phyloP scores from a whole-genome alignment of 2,888 invertebrate genomes.

The Eupeodes latifasciatus region DNA sequence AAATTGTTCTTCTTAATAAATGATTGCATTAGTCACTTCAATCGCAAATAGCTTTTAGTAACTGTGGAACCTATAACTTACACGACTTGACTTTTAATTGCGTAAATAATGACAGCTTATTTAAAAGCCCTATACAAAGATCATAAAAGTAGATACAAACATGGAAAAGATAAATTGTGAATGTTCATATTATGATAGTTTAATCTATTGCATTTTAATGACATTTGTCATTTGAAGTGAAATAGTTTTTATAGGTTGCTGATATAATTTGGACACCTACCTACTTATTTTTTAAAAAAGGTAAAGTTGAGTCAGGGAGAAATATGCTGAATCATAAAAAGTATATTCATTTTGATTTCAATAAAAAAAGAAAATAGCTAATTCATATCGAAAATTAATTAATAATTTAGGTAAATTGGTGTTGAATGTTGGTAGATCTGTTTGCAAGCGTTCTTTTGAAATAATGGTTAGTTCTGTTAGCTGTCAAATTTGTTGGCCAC shows the following conservation, averaged over 20 bases:
- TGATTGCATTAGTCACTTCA: not conserved
- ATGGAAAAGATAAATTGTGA: not conserved
- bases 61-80: conserved; percentile 15
- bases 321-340: no score
- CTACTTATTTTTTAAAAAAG: no score
- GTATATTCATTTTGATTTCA: no score
- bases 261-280: not conserved
- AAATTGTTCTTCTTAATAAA: not conserved
- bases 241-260: not conserved
- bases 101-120: conserved; percentile 20
- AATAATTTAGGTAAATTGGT: no score
- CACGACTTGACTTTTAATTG: conserved; percentile 28
- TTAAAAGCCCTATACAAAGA: not conserved
- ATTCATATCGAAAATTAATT: no score
- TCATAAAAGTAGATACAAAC: not conserved
- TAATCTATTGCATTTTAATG: not conserved
- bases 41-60: conserved; percentile 41
- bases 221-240: not conserved
- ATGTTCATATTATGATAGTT: not conserved
- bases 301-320: no score
- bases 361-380: no score
- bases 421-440: no score
- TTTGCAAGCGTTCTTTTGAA: no score
- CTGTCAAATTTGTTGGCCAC: no score
- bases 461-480: no score